Evolutionary conservation across 2,888 invertebrate genomes (phyloP).

Genomic region (Teinopalpus imperialis): DNA sequence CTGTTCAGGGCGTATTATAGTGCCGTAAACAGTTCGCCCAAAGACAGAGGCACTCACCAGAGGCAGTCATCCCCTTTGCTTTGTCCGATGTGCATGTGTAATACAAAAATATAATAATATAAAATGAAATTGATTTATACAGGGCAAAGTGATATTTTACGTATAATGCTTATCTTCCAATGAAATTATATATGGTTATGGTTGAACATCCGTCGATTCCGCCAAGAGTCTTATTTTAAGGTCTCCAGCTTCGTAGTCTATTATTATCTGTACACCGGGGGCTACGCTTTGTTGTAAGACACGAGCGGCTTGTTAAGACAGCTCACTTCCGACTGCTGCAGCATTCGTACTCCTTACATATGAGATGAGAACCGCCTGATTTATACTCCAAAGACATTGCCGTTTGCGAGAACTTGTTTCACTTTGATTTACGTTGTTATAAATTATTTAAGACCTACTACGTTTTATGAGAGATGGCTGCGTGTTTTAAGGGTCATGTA

Average conservation of each 20-base stretch:
- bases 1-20: no score
- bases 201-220: neutral
- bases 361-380: slow-evolving; percentile 14
- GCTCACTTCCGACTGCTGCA: slow-evolving; percentile 13
- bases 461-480: neutral
- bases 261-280: slow-evolving; percentile 9
- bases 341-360: slow-evolving; percentile 16
- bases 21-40: no score
- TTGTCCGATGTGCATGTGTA: no score
- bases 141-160: no score
- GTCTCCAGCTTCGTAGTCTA: neutral
- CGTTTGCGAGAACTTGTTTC: slow-evolving; percentile 6
- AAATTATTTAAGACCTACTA: slow-evolving; percentile 18
- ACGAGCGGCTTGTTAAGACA: slow-evolving; percentile 20
- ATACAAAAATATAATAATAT: no score
- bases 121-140: no score
- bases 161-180: no score
- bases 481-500: slow-evolving; percentile 3
- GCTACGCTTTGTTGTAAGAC: slow-evolving; percentile 15
- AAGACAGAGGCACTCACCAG: no score
- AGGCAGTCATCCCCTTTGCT: no score
- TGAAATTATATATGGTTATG: no score
- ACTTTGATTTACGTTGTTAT: slow-evolving; percentile 22
- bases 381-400: slow-evolving; percentile 15
- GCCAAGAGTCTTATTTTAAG: slow-evolving; percentile 2